Conservation (phyloP, 2,113 vertebrate genomes). For the Haemorhous mexicanus region DNA sequence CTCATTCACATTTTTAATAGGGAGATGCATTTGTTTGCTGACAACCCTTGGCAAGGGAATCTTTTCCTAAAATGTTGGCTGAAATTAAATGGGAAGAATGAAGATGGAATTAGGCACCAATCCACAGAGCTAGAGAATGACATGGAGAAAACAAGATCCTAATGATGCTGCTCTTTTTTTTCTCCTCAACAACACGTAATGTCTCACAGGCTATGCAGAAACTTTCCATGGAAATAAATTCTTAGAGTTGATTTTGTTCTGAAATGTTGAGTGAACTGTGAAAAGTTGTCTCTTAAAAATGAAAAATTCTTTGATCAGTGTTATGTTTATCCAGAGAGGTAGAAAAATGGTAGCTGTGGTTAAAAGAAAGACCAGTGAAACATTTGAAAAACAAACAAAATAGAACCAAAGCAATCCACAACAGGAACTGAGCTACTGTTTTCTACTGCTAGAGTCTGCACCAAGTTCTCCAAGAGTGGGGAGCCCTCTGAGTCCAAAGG, state of each 20-base stretch:
- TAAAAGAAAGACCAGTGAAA: constrained; percentile 12
- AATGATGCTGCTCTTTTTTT: neutral
- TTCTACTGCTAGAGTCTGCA: constrained; percentile 74
- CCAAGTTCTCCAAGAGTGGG: constrained; percentile 75
- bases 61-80: neutral
- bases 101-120: neutral
- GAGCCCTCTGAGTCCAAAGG: constrained; percentile 52
- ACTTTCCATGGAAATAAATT: neutral
- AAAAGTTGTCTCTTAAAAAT: neutral
- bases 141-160: neutral
- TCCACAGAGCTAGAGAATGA: neutral
- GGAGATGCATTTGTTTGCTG: neutral
- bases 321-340: neutral
- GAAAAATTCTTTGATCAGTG: neutral
- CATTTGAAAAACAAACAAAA: neutral
- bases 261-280: neutral
- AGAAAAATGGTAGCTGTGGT: neutral
- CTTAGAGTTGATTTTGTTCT: neutral
- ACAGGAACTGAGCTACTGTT: constrained; percentile 29
- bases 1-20: neutral
- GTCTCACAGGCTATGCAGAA: neutral
- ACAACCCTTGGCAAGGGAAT: neutral
- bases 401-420: neutral
- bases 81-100: neutral
- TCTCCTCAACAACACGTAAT: neutral